Evolutionary conservation across 53 echinoderm and acorn worm genomes (phyloP), one percentile per base, ranked within the genome.

Genomic region (Echinometra lucunter): DNA sequence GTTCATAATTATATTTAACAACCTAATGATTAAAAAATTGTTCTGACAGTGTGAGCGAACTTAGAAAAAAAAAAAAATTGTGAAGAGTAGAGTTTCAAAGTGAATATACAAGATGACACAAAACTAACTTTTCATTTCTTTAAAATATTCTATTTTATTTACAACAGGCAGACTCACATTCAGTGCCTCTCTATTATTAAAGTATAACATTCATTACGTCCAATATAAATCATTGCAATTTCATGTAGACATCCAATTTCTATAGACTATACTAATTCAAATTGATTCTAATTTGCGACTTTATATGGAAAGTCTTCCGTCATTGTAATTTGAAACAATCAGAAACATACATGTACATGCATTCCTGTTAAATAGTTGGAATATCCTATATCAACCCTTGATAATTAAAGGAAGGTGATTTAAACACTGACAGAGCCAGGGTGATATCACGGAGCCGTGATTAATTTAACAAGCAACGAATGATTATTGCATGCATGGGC

Each of bases 101-200:
- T 19, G 16, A 23, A 9, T 4, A 15, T 21, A 63, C 16, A 15
- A 21, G 23, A 63, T 63, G 21, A 63, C 21, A 4, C 63, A 63
- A 89, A 6, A 58, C 6, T 30, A 88, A 55, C 9, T 53, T 55
- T 18, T 78, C 0, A 53, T 85, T 85, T 85, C 47, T 89, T 89
- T 37, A 89, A 89, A 89, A 89, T 89, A 89, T 89, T 89, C 89
- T 89, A 89, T 89, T 89, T 89, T 89, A 89, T 89, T 89, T 89
- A 89, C 89, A 89, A 58, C 3, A n/a, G n/a, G 49, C 85, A 27
- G 4, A 49, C 57, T 37, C 3, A 88, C n/a, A 88, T 4, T 88
- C 37, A 15, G 40, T 32, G 40, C 37, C 58, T 85, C n/a, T 85
- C 85, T 85, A 49, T 44, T 45, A 49, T 45, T 42, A 75, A 19